Evolutionary conservation across 2,888 invertebrate genomes (phyloP).

Genomic region (Meganola albula): DNA sequence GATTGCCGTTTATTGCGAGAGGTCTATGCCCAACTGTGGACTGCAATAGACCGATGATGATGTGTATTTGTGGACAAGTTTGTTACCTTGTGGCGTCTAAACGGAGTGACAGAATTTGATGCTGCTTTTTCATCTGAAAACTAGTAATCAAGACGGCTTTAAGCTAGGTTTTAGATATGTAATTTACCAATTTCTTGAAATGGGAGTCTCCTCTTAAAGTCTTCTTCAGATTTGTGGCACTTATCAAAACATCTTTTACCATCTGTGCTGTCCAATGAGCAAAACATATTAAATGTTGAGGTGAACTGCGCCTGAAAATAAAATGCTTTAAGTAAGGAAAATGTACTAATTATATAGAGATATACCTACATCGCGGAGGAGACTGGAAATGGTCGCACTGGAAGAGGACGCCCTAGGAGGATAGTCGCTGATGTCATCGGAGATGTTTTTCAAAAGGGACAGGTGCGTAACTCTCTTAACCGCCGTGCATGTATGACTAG

Average conservation of each 20-base stretch:
- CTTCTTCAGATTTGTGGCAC: slow-evolving; percentile 56
- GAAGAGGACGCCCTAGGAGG: background rate
- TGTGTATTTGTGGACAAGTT: too few relatives aligned
- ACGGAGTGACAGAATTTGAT: too few relatives aligned
- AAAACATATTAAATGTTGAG: background rate
- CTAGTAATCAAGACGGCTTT: too few relatives aligned
- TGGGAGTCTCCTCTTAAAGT: slow-evolving; percentile 39
- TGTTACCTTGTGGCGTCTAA: too few relatives aligned
- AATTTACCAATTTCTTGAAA: slow-evolving; percentile 40
- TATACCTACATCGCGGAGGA: too few relatives aligned
- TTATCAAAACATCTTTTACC: slow-evolving; percentile 46
- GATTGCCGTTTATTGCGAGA: too few relatives aligned
- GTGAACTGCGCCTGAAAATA: too few relatives aligned
- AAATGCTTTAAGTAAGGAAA: too few relatives aligned
- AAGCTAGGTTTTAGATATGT: background rate
- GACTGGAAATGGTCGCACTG: background rate
- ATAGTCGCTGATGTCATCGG: background rate
- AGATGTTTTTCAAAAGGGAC: background rate
- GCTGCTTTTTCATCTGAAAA: too few relatives aligned
- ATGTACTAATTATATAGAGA: too few relatives aligned
- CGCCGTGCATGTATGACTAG: background rate
- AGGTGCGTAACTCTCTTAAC: background rate
- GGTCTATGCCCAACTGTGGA: too few relatives aligned
- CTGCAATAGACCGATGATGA: too few relatives aligned
- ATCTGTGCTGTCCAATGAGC: background rate